Conservation (phyloP, 2,113 vertebrate species). For the Nannospalax galili region DNA sequence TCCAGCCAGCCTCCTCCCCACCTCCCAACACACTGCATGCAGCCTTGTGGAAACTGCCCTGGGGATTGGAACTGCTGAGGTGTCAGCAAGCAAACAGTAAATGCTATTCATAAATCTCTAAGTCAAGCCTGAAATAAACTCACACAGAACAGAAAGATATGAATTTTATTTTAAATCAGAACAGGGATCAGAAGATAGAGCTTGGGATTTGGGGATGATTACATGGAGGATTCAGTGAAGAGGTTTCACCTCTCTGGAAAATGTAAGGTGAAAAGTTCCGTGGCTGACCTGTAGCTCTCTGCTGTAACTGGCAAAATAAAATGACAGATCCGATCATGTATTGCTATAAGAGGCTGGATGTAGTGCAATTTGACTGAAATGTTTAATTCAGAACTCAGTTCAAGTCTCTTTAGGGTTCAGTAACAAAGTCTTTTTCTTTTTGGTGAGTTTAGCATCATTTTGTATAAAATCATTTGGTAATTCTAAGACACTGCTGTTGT, state of each 20-base stretch:
- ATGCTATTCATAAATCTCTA: constrained; percentile 80
- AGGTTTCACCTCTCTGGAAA: constrained; percentile 81
- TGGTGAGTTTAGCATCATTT: constrained; percentile 60
- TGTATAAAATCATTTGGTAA: constrained; percentile 47
- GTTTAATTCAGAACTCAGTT: constrained; percentile 7
- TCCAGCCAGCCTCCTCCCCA: neutral
- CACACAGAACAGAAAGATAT: constrained; percentile 83
- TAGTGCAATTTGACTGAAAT: constrained; percentile 51
- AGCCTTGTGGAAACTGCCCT: constrained; percentile 71
- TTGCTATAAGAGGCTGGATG: constrained; percentile 47
- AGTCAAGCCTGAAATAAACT: constrained; percentile 84
- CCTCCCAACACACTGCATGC: neutral
- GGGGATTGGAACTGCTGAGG: constrained; percentile 69
- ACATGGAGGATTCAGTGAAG: constrained; percentile 84
- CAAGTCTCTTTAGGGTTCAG: constrained; percentile 65
- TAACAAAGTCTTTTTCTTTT: neutral
- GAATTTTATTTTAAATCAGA: constrained; percentile 86
- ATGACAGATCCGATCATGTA: constrained; percentile 61
- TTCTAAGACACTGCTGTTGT: constrained; percentile 40
- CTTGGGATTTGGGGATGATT: constrained; percentile 86
- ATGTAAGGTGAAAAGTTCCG: constrained; percentile 81
- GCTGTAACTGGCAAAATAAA: constrained; percentile 72
- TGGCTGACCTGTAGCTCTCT: constrained; percentile 77
- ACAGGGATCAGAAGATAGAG: constrained; percentile 81
- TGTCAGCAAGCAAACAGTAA: constrained; percentile 79